Evolutionary conservation across 2,797 vertebrate species (phyloP).

Genomic region (Sarcophilus harrisii): DNA sequence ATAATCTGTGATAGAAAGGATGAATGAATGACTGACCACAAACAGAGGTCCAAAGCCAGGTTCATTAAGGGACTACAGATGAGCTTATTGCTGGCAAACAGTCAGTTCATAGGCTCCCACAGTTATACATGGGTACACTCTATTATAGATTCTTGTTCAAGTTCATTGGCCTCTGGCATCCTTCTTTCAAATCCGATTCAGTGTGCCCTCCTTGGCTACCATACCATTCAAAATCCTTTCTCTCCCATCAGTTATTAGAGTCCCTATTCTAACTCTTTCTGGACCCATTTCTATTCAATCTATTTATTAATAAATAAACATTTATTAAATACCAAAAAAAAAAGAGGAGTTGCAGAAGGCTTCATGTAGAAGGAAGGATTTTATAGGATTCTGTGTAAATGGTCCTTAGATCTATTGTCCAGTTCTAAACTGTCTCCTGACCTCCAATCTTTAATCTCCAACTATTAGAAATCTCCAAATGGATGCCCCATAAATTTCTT

Average conservation of each 20-base stretch:
- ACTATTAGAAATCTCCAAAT: too few species aligned
- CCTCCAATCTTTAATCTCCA: too few species aligned
- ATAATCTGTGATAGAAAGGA: neutral
- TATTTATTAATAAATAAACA: neutral
- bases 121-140: neutral
- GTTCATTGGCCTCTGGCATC: neutral
- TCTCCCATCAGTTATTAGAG: neutral
- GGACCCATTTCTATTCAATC: neutral
- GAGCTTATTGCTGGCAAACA: neutral
- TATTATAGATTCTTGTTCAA: neutral
- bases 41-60: neutral
- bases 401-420: too few species aligned
- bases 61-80: neutral
- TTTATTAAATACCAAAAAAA: neutral
- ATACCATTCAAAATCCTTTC: neutral
- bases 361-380: neutral
- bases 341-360: too few species aligned
- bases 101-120: neutral
- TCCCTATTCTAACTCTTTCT: neutral
- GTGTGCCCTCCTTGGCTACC: neutral
- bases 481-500: too few species aligned
- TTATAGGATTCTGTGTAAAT: too few species aligned
- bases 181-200: neutral
- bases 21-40: neutral
- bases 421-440: too few species aligned